A percentile compares a stretch with the other conserved stretches of the same genome.
phyloP scores from a whole-genome alignment of 1,140 invertebrate genomes.

The Calosoma granatense region DNA sequence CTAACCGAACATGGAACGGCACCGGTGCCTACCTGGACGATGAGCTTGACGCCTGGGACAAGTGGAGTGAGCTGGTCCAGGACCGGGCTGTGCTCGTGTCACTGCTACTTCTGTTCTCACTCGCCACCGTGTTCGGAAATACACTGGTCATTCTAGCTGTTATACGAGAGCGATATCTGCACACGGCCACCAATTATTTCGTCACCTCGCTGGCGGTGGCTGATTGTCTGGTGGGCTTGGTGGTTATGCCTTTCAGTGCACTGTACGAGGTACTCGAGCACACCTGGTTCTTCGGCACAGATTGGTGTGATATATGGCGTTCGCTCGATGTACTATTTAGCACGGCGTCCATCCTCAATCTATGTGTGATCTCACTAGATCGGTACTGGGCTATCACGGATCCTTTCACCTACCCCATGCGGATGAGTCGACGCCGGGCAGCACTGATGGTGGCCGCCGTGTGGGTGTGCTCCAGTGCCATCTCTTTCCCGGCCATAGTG shows the following conservation, averaged over 20 bases:
- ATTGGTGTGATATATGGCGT: slow-evolving; percentile 94
- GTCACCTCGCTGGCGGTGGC: slow-evolving; percentile 96
- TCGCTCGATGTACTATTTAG: slow-evolving; percentile 93
- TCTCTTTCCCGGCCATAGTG: slow-evolving; percentile 91
- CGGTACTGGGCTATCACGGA: slow-evolving; percentile 97
- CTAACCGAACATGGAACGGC: neutral
- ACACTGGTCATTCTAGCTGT: slow-evolving; percentile 93
- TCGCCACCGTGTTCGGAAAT: slow-evolving; percentile 93
- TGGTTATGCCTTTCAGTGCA: slow-evolving; percentile 95
- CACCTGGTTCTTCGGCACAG: slow-evolving; percentile 74
- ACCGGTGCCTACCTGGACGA: slow-evolving; percentile 10
- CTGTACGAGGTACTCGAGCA: slow-evolving; percentile 78
- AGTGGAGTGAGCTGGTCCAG: slow-evolving; percentile 49
- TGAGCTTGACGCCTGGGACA: slow-evolving; percentile 34
- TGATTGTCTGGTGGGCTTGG: slow-evolving; percentile 88
- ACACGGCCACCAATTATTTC: slow-evolving; percentile 97
- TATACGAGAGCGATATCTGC: slow-evolving; percentile 74
- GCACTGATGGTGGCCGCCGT: slow-evolving; percentile 75
- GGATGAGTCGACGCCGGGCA: slow-evolving; percentile 76
- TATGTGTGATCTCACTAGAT: slow-evolving; percentile 97
- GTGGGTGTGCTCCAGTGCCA: slow-evolving; percentile 86
- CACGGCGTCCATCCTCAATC: slow-evolving; percentile 90
- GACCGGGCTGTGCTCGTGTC: slow-evolving; percentile 70
- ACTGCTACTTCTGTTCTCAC: slow-evolving; percentile 79
- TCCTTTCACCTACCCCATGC: slow-evolving; percentile 89